Percentiles rank a stretch among this genome's conserved stretches.
These are phyloP conservation scores for Amniataba percoides DNA, from an alignment of 2,797 vertebrate genomes.

Conservation along the genomic window DNA sequence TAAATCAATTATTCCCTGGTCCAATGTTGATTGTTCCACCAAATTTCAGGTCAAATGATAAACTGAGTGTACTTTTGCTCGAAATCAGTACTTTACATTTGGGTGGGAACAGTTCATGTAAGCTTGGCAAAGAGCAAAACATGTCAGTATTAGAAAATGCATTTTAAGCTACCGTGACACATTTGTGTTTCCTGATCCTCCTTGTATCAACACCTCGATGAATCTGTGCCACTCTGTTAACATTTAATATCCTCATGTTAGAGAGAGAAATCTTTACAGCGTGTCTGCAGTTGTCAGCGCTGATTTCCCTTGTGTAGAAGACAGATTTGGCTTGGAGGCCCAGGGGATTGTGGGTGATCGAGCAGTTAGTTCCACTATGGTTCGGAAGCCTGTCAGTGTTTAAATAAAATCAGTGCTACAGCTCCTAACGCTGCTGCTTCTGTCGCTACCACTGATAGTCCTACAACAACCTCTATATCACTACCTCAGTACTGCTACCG, in stretches of 20 bases:
- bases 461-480: neutral
- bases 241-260: slow-evolving; percentile 41
- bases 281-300: slow-evolving; percentile 41
- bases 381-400: slow-evolving; percentile 53
- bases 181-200: slow-evolving; percentile 7
- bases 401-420: slow-evolving; percentile 43
- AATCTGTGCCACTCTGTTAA: slow-evolving; percentile 44
- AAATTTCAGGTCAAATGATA: slow-evolving; percentile 2
- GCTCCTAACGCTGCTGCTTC: slow-evolving; percentile 13
- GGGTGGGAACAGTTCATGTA: neutral
- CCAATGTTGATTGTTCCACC: neutral
- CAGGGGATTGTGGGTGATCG: slow-evolving; percentile 63
- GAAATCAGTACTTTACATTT: slow-evolving; percentile 1
- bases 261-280: slow-evolving; percentile 38
- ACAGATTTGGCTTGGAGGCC: slow-evolving; percentile 64
- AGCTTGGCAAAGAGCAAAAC: slow-evolving; percentile 2
- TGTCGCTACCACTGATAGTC: slow-evolving; percentile 1
- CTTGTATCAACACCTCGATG: slow-evolving; percentile 23
- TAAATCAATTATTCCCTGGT: neutral
- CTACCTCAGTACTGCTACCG: neutral
- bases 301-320: slow-evolving; percentile 68
- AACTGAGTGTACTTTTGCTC: neutral
- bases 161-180: neutral
- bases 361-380: slow-evolving; percentile 51
- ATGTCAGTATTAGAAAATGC: slow-evolving; percentile 22